phyloP scores from a whole-genome alignment of 1,140 invertebrate species.

The Pseudomyrmex sp. region DNA sequence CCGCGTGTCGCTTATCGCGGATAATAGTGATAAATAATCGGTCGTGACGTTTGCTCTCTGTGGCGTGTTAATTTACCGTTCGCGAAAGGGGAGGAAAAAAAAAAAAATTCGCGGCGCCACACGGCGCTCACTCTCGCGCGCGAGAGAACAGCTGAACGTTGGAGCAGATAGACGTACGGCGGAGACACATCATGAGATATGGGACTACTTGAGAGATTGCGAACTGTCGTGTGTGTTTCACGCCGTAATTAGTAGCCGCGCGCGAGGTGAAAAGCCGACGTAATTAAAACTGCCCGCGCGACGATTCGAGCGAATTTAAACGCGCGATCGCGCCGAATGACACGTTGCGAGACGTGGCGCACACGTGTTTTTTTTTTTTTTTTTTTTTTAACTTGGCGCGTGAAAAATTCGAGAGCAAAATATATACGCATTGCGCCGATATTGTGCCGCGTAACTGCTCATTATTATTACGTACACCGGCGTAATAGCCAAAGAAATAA shows the following conservation, averaged over 20 bases:
- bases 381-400: background rate
- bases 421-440: background rate
- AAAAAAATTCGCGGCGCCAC: constrained; percentile 14
- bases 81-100: constrained; percentile 6
- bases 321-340: background rate
- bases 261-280: constrained; percentile 20
- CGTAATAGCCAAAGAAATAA: background rate
- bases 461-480: background rate
- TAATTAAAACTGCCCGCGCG: constrained; percentile 34
- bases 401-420: background rate
- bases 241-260: constrained; percentile 26
- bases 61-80: constrained; percentile 68
- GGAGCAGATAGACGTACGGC: background rate
- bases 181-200: constrained; percentile 31
- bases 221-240: constrained; percentile 27
- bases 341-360: background rate
- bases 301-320: constrained; percentile 21
- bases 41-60: constrained; percentile 49
- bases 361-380: background rate
- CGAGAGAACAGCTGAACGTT: too few relatives aligned
- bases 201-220: background rate
- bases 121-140: background rate
- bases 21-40: constrained; percentile 59
- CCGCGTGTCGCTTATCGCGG: constrained; percentile 32
- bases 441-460: background rate